Base-by-base conservation (phyloP, 2,113 vertebrate species). In the Nothocercus julius region DNA sequence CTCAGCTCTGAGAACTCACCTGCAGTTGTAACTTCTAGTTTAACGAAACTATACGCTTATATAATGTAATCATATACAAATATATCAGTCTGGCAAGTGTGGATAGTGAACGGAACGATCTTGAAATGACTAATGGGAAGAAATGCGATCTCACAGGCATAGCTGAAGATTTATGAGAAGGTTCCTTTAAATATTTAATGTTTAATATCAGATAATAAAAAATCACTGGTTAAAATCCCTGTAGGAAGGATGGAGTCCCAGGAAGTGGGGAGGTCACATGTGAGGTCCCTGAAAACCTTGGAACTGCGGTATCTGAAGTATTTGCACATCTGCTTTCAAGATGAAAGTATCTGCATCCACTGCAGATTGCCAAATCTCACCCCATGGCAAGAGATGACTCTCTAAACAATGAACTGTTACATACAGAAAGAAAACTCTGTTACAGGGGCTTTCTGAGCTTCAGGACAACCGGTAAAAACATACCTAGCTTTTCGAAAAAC, bases 31-130 rank as follows among this genome's bases (percentile, higher is more conserved):
- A 42, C 18, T 27, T 44, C 40, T 42, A 7, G 27, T 21, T 40
- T 51, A 47, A n/a, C 36, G 67, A 69, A 45, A 47, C 6, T 56
- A 30, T 56, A 56, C 5, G 9, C 32, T 19, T 56, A 28, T 28
- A 28, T 54, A 54, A 30, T 30, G 49, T 24, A 49, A 49, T 24
- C 9, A 28, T 28, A 54, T 28, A 28, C 15, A 51, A 17, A 36
- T 9, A 45, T 16, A 2, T 5, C 4, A 1, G 6, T 11, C 0
- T 2, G 6, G n/a, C 32, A 30, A 40, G 16, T 7, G 3, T 3
- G 5, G 14, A 36, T 24, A 36, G 38, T 15, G 20, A 28, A 2
- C 7, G 4, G 56, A 28, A 45, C 36, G 30, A 4, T 45, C 32
- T 79, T 75, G 28, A 77, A 59, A 58, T 0, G 28, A 6, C 44